Evolutionary conservation across 2,797 vertebrate species (phyloP).

Genomic region (Aselliscus stoliczkanus): DNA sequence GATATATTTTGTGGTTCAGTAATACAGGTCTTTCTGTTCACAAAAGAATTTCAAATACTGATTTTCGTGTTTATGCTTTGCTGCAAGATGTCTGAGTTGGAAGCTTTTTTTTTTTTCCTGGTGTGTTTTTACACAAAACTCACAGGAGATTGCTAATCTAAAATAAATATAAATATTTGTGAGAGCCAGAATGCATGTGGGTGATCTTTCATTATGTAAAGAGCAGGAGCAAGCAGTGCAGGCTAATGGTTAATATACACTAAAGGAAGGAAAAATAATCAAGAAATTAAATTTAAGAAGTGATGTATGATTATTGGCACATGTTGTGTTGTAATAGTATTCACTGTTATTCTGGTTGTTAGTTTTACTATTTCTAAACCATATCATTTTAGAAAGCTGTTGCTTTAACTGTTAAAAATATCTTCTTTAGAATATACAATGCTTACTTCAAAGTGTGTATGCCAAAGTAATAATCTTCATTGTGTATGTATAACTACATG

Average conservation of each 20-base stretch:
- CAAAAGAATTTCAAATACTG: background rate
- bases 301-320: slow-evolving; percentile 54
- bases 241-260: slow-evolving; percentile 54
- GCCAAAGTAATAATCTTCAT: background rate
- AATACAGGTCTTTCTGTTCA: background rate
- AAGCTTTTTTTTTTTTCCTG: background rate
- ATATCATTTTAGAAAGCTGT: slow-evolving; percentile 55
- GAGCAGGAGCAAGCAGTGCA: slow-evolving; percentile 39
- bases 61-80: background rate
- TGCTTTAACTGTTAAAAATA: slow-evolving; percentile 65
- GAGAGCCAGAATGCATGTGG: slow-evolving; percentile 31
- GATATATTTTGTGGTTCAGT: slow-evolving; percentile 15
- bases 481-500: background rate
- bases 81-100: slow-evolving; percentile 26
- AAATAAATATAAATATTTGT: slow-evolving; percentile 68
- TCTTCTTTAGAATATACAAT: slow-evolving; percentile 55
- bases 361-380: slow-evolving; percentile 41
- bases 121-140: slow-evolving; percentile 32
- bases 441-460: background rate
- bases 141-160: slow-evolving; percentile 37
- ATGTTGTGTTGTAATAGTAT: slow-evolving; percentile 70
- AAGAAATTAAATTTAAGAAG: slow-evolving; percentile 76
- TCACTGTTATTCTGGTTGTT: slow-evolving; percentile 48
- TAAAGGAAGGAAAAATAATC: slow-evolving; percentile 61
- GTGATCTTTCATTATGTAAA: slow-evolving; percentile 66